Conservation (phyloP, 1,140 invertebrate genomes). For the Bathynomus jamesi region DNA sequence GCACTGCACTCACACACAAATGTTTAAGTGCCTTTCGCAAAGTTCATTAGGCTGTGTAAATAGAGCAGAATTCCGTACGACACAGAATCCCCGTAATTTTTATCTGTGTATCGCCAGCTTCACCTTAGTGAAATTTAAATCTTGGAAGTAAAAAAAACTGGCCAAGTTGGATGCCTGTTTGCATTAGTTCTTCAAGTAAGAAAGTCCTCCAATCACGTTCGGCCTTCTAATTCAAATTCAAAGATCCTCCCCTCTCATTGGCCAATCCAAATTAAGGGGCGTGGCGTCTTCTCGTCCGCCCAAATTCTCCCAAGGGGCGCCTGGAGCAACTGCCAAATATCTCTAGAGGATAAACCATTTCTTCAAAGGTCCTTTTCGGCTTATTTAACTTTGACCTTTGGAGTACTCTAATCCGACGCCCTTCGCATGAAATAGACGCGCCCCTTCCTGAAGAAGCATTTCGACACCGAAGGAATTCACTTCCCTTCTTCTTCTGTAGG, state of each 20-base stretch:
- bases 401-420: no score
- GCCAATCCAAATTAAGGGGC: neutral
- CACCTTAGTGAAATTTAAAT: neutral
- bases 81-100: neutral
- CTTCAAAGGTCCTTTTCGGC: no score
- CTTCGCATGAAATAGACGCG: no score
- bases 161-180: no score
- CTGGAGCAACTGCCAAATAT: neutral
- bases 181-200: neutral
- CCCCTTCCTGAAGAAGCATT: neutral
- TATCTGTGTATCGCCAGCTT: neutral
- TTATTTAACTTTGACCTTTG: no score
- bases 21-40: neutral
- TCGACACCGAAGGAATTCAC: neutral
- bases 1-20: neutral
- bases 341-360: neutral
- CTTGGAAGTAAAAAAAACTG: no score
- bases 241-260: neutral
- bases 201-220: neutral
- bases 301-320: neutral
- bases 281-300: neutral
- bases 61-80: neutral
- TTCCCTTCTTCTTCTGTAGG: neutral
- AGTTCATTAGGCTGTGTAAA: conserved; percentile 1
- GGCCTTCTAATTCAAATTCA: neutral